Percentiles rank a stretch among this genome's conserved stretches.
These are phyloP conservation scores for Cichladusa arquata DNA, from an alignment of 2,113 vertebrate genomes.

Conservation along the genomic window DNA sequence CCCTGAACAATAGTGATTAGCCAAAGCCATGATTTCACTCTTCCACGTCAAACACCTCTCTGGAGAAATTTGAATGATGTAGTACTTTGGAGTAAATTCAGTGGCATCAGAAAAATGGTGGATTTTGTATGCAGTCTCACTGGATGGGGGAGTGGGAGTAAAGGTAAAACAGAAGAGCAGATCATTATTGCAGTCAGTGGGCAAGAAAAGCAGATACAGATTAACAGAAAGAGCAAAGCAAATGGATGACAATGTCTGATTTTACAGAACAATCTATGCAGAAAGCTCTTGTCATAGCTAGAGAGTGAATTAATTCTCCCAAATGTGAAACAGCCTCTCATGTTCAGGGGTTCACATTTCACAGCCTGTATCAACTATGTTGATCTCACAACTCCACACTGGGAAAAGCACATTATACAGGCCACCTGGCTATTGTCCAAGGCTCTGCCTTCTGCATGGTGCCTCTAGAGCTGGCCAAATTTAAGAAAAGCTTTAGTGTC, in stretches of 20 bases:
- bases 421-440: background rate
- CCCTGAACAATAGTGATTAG: conserved; percentile 10
- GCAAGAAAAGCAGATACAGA: background rate
- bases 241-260: background rate
- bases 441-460: background rate
- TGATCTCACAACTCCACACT: background rate
- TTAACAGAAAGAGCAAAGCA: conserved; percentile 9
- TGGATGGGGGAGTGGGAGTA: background rate
- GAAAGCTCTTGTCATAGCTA: background rate
- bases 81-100: background rate
- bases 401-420: background rate
- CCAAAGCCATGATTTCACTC: conserved; percentile 41
- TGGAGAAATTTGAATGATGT: background rate
- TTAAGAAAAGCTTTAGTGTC: background rate
- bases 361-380: background rate
- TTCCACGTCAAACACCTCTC: conserved; percentile 11
- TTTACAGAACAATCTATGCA: background rate
- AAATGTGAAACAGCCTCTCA: background rate
- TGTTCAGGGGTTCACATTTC: background rate
- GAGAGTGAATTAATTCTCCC: background rate
- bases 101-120: background rate
- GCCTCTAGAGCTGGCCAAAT: background rate
- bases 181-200: background rate
- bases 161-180: background rate
- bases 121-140: background rate